Base-by-base conservation (phyloP, 1,140 invertebrate genomes). In the Sinella curviseta region DNA sequence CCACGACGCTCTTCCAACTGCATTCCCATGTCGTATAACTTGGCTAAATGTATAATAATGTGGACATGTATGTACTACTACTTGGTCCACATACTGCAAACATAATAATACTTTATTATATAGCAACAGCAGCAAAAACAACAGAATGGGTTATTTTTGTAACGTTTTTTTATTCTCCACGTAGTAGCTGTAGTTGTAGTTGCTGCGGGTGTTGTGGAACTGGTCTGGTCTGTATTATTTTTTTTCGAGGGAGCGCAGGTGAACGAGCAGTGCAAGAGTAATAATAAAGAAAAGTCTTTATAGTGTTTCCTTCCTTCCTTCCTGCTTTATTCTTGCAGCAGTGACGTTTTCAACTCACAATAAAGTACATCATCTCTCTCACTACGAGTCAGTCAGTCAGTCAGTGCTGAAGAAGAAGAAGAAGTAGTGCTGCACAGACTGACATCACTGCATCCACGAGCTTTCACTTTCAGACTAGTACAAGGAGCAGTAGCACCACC, bases 231-330 rank as follows among this genome's bases (percentile, higher is more conserved):
- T n/a, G n/a, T n/a, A n/a, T n/a, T n/a, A 8, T 48, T 48, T 8
- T 48, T 48, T 48, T 48, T 8, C 20, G 20, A 12, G 20, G 8
- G 20, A 48, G 39, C 39, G 39, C 39, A 48, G 39, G 39, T 48
- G 39, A 48, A 48, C 39, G 39, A 12, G 8, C 20, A 20, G 8
- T 48, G 20, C 8, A 48, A 48, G 20, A 48, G 39, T 48, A 48
- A 48, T 12, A 48, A 48, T 12, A 20, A 48, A 48, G 39, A 48
- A 48, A 48, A 48, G 39, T 48, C 39, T 24, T 33, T 70, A 31
- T 24, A 70, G 65, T 33, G 31, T 30, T 70, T 70, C 65, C 65
- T 70, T 70, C 65, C 65, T 70, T 70, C 31, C 65, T 70, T 70
- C 65, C 65, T 70, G 65, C 31, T 70, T 70, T 70, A 30, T 70